Conservation (phyloP, 2,888 invertebrate species). For the Panorpa germanica region DNA sequence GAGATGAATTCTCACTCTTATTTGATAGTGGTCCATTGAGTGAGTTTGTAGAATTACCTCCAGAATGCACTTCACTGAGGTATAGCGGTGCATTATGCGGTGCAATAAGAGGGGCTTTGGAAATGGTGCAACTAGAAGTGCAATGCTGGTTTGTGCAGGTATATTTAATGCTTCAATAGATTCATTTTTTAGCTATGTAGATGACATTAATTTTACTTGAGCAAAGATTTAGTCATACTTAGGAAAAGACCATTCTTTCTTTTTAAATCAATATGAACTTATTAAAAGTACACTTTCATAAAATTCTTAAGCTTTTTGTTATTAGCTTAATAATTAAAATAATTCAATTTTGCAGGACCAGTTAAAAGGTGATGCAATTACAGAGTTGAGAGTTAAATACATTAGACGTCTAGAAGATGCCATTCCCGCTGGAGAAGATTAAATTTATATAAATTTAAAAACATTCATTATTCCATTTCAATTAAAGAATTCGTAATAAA, state of each 20-base stretch:
- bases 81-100: constrained; percentile 91
- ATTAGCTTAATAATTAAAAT: neutral
- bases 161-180: constrained; percentile 9
- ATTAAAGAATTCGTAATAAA: too few species aligned
- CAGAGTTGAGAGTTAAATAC: constrained; percentile 89
- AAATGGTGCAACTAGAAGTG: constrained; percentile 97
- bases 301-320: constrained; percentile 8
- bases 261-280: too few species aligned
- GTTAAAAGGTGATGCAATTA: constrained; percentile 81
- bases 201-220: too few species aligned
- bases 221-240: too few species aligned
- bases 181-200: constrained; percentile 4
- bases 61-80: constrained; percentile 60
- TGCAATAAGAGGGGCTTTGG: constrained; percentile 79
- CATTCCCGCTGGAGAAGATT: constrained; percentile 96
- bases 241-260: too few species aligned
- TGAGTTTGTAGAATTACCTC: constrained; percentile 93
- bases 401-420: constrained; percentile 91
- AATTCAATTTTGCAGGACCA: constrained; percentile 49
- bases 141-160: constrained; percentile 80
- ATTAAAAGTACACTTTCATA: too few species aligned
- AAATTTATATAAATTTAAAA: constrained; percentile 18
- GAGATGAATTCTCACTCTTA: constrained; percentile 91
- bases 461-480: constrained; percentile 1
- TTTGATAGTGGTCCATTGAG: constrained; percentile 91